Base-by-base conservation (phyloP, 2,888 invertebrate species). In the Plusia festucae region DNA sequence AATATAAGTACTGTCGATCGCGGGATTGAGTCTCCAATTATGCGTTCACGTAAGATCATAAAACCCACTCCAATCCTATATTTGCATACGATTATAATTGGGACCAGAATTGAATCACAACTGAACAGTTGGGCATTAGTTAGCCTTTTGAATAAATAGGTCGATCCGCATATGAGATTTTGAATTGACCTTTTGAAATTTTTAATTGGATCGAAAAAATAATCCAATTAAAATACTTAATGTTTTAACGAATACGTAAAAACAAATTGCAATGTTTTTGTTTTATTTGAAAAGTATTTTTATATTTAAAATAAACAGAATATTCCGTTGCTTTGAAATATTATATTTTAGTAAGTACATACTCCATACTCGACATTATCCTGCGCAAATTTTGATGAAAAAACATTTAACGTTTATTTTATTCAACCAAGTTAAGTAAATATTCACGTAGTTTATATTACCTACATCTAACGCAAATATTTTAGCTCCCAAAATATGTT, bases 81-180 rank as follows among this genome's bases (percentile, higher is more conserved):
- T 71, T 75, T 64, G 71, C 73, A 75, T 67, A 76, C 63, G 71
- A 59, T 74, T 74, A 71, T 49, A 49, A 49, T 74, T 49, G 71
- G 58, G 44, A 64, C 63, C 76, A 53, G 60, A 32, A 59, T n/a
- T 56, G 56, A 52, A 68, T 60, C 59, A 51, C 60, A 60, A 66
- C 53, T 30, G 59, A 68, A 68, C 68, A 61, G 22, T 57, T 20
- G 51, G 71, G 59, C 60, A 27, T 18, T 75, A 63, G 76, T 75
- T 61, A 75, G 68, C 60, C 63, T 58, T 71, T 66, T 63, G 32
- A 60, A 62, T 56, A 74, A 75, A 71, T 67, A 53, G 67, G 76
- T 64, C 60, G 61, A 46, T 60, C 56, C 55, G 52, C 11, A 49
- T 9, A 34, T 53, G 24, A 53, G 62, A 74, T 62, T 62, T 54